Conservation (phyloP, 2,888 invertebrate genomes). For the Apotomis turbidana region DNA sequence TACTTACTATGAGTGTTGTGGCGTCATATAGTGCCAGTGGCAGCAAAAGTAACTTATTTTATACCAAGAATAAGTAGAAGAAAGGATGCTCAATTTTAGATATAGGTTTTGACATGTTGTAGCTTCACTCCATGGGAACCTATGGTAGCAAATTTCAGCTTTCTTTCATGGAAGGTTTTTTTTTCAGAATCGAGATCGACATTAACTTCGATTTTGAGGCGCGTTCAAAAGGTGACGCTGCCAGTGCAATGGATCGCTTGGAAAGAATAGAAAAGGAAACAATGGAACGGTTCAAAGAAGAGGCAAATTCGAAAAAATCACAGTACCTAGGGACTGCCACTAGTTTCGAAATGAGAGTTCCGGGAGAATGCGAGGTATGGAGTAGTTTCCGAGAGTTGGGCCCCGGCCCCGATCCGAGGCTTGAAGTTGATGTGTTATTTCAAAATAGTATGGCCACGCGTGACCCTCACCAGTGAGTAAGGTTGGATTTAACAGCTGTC, state of each 20-base stretch:
- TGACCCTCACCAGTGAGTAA: background rate
- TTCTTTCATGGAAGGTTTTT: no score
- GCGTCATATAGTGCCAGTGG: no score
- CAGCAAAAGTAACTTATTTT: no score
- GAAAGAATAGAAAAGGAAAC: slow-evolving; percentile 76
- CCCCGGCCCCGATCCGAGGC: slow-evolving; percentile 25
- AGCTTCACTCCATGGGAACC: no score
- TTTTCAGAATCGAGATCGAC: slow-evolving; percentile 31
- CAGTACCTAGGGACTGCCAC: slow-evolving; percentile 33
- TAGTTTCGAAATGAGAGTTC: slow-evolving; percentile 45
- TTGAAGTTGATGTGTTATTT: slow-evolving; percentile 35
- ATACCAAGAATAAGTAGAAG: no score
- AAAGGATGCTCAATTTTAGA: no score
- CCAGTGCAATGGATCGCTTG: slow-evolving; percentile 68
- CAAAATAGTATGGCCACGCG: slow-evolving; percentile 16
- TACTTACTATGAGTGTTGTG: background rate
- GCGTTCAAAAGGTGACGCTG: slow-evolving; percentile 61
- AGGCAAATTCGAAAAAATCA: slow-evolving; percentile 41
- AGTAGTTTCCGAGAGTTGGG: slow-evolving; percentile 41
- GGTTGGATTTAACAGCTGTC: background rate
- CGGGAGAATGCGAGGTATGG: slow-evolving; percentile 56
- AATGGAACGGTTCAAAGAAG: slow-evolving; percentile 59
- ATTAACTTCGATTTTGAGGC: slow-evolving; percentile 64
- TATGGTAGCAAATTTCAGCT: no score
- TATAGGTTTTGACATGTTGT: no score